Evolutionary conservation across 2,888 invertebrate species (phyloP).

Genomic region (Phragmatobia fuliginosa): DNA sequence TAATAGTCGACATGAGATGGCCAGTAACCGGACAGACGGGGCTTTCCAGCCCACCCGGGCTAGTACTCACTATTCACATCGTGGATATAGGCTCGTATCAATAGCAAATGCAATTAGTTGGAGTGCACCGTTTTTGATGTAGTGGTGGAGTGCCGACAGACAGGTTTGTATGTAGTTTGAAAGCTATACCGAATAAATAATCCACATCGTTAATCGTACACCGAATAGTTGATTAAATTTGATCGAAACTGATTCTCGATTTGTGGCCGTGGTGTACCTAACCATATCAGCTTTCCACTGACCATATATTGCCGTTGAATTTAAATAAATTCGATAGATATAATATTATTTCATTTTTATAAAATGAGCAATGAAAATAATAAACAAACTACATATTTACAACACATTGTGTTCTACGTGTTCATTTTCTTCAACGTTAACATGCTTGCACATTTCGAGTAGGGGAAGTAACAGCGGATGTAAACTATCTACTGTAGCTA

Average conservation of each 20-base stretch:
- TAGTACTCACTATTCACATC: conserved; percentile 60
- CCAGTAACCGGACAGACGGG: conserved; percentile 14
- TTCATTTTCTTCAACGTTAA: no score
- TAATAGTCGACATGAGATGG: conserved; percentile 55
- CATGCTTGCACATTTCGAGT: no score
- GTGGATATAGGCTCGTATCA: conserved; percentile 71
- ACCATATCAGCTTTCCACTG: background rate
- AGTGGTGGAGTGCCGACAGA: conserved; percentile 71
- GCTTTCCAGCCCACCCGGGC: conserved; percentile 21
- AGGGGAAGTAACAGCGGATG: no score
- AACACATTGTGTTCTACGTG: no score
- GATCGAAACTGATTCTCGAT: conserved; percentile 49
- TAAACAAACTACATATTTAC: no score
- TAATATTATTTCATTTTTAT: background rate
- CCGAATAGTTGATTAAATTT: conserved; percentile 57
- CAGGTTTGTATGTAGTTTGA: conserved; percentile 59
- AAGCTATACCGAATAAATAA: conserved; percentile 72
- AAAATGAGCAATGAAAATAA: background rate
- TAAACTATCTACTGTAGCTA: no score
- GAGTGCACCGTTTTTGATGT: conserved; percentile 86
- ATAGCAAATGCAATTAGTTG: conserved; percentile 85
- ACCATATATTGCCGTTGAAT: background rate
- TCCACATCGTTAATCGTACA: conserved; percentile 64
- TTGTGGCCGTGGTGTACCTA: conserved; percentile 3
- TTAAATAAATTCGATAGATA: background rate